Base-by-base conservation (phyloP, 2,113 vertebrate genomes). In the Anolis sagrei region DNA sequence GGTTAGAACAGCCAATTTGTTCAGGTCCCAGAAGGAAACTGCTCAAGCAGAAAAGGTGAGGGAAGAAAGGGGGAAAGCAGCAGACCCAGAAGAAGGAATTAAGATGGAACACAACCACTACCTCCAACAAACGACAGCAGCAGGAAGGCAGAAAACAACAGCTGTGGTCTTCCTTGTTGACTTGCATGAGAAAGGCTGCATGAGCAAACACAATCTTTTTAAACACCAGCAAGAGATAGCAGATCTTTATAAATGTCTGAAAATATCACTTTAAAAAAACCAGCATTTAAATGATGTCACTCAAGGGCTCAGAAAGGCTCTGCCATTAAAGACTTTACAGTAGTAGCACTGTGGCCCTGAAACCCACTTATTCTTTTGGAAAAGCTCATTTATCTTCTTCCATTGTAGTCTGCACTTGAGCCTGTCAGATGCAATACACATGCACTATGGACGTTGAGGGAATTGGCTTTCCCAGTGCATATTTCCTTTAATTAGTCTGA, bases 1-100 rank as follows among this genome's bases (percentile, higher is more conserved):
- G 61, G 72, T 76, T 76, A 74, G 70, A 81, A 81, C 70, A 66
- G 78, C 70, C 44, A 80, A 75, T 64, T 81, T 75, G 68, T 86
- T 86, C 48, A 51, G 70, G 3, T 44, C 64, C 44, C 8, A 54
- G 39, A 68, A 74, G 58, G 49, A 80, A 86, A 81, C 58, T 34
- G 54, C 1, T 74, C 77, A 85, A 85, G 76, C 51, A 64, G 70
- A 80, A 81, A 44, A 81, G 9, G 64, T 78, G 34, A 85, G 66
- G 19, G 62, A 44, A 76, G n/a, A 5, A 25, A 72, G 54, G 80
- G 62, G 61, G n/a, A 77, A 76, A 48, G 48, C 44, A 36, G 61
- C 36, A 49, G n/a, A 66, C 13, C 25, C 39, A 34, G 66, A 76
- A 44, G 39, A 29, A 75, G 58, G 62, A 81, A 74, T 51, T 32